Base-by-base conservation (phyloP, 2,888 invertebrate species). In the Meteorus cinctellus region DNA sequence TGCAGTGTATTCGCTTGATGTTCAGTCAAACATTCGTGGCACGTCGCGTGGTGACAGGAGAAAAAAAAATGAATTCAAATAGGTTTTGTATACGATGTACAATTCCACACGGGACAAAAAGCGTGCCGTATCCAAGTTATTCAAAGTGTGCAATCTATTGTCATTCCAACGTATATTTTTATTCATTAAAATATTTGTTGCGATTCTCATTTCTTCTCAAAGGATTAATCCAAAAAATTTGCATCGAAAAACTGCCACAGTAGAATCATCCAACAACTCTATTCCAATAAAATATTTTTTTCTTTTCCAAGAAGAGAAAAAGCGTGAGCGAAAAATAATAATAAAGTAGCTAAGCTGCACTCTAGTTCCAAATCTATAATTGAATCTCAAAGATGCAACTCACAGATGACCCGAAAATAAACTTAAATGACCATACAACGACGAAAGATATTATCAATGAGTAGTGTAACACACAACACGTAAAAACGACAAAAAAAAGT, bases 321-420 rank as follows among this genome's bases (percentile, higher is more conserved):
- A 48, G n/a, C 2, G 4, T n/a, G n/a, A n/a, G 3, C 3, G 48
- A n/a, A 55, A 55, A 51, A 51, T 19, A 48, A 55, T 34, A 55
- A 55, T n/a, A 48, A n/a, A 48, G 3, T 48, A 55, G 4, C n/a
- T 55, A 19, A 19, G 45, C 68, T 72, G 19, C 65, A 51, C 19
- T n/a, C 6, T 48, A 16, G 16, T 48, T 34, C 45, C 48, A 69
- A 78, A 84, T 84, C 82, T 84, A 84, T 84, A 84, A 84, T 84
- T 84, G 80, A 84, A 84, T 84, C 81, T 83, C 3, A 65, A 36
- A 72, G 65, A 72, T 72, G 19, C 55, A 55, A 55, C 24, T 8
- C 1, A 8, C 19, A 55, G 55, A 55, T 55, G 55, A 55, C 55
- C 55, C 3, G 19, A 55, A 19, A 55, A 55, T 24, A 55, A 55